These are phyloP conservation scores for Cryptotermes secundus DNA, from an alignment of 1,140 invertebrate genomes.

Conservation along the genomic window DNA sequence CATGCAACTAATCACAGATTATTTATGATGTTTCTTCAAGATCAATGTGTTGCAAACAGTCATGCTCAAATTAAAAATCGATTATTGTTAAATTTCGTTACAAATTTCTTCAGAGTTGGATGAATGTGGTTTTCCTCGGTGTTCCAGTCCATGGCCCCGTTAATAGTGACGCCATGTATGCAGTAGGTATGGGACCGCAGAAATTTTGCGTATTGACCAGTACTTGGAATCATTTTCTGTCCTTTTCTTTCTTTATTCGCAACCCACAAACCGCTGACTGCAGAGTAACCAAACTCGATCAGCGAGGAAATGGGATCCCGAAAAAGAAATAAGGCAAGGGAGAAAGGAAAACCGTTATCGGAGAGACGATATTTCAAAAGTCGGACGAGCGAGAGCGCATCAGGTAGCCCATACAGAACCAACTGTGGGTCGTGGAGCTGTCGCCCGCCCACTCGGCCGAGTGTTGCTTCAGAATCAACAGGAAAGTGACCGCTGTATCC, in stretches of 20 bases:
- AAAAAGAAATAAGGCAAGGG: not conserved
- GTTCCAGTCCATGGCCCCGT: no score
- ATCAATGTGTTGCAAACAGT: no score
- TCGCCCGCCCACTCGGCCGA: not conserved
- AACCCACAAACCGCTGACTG: not conserved
- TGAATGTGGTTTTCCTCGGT: no score
- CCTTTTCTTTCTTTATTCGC: not conserved
- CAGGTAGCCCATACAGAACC: not conserved
- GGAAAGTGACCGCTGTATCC: not conserved
- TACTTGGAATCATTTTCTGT: not conserved
- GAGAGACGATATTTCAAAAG: constrained; percentile 4
- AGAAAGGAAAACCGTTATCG: not conserved
- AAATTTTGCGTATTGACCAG: not conserved
- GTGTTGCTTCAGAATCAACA: not conserved
- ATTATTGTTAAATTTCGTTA: no score
- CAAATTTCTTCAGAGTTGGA: no score
- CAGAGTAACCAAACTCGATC: constrained; percentile 1
- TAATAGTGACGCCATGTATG: no score
- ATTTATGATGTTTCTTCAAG: no score
- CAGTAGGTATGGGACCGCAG: not conserved
- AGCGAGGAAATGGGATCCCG: constrained; percentile 11
- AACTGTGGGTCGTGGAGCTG: not conserved
- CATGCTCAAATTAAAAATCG: no score
- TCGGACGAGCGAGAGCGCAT: not conserved
- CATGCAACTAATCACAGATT: no score